Evolutionary conservation across 2,888 invertebrate genomes (phyloP).

Genomic region (Pseudolycoriella hygida): DNA sequence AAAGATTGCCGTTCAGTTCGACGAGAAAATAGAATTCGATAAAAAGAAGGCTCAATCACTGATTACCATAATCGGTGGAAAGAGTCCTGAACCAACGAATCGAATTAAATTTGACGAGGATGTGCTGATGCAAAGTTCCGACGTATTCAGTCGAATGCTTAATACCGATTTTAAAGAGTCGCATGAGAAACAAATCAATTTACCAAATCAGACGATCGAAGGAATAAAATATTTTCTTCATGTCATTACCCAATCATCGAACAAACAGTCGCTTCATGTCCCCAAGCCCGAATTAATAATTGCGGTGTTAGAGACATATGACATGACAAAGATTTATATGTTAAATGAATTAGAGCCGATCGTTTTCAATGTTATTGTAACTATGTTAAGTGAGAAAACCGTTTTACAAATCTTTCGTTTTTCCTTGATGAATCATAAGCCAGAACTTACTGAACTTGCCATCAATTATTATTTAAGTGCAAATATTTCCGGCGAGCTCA

Average conservation of each 20-base stretch:
- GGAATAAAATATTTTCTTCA: slow-evolving; percentile 27
- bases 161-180: slow-evolving; percentile 27
- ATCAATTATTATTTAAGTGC: slow-evolving; percentile 27
- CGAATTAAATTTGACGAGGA: slow-evolving; percentile 21
- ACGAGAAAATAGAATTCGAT: neutral
- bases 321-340: slow-evolving; percentile 27
- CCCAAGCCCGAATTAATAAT: slow-evolving; percentile 12
- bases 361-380: slow-evolving; percentile 19
- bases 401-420: slow-evolving; percentile 25
- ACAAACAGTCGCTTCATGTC: slow-evolving; percentile 14
- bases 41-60: neutral
- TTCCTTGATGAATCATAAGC: slow-evolving; percentile 26
- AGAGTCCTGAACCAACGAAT: slow-evolving; percentile 2
- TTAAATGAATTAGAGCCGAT: slow-evolving; percentile 22
- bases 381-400: slow-evolving; percentile 20
- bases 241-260: slow-evolving; percentile 18
- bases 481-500: slow-evolving; percentile 17
- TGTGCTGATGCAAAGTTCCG: slow-evolving; percentile 23
- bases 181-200: slow-evolving; percentile 23
- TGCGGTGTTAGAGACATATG: slow-evolving; percentile 24
- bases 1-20: slow-evolving; percentile 1
- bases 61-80: slow-evolving; percentile 1
- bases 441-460: slow-evolving; percentile 24
- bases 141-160: slow-evolving; percentile 28
- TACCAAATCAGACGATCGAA: slow-evolving; percentile 21